Evolutionary conservation across 2,113 vertebrate genomes (phyloP).

Genomic region (Indicator indicator): DNA sequence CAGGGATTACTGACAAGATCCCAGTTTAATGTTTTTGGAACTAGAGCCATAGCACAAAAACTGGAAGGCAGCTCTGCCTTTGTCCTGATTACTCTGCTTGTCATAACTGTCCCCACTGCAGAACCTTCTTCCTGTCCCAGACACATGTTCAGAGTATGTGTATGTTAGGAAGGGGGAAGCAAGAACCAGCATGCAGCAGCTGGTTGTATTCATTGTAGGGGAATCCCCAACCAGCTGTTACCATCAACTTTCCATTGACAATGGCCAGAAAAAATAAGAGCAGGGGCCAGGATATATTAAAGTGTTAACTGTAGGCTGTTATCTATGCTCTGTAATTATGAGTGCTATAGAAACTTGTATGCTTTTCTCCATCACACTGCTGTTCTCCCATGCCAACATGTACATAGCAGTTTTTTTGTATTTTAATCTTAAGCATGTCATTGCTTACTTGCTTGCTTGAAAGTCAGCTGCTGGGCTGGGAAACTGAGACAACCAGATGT

Average conservation of each 20-base stretch:
- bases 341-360: constrained; percentile 20
- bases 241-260: background rate
- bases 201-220: background rate
- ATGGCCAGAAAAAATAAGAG: constrained; percentile 34
- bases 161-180: background rate
- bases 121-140: background rate
- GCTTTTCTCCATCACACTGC: background rate
- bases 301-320: constrained; percentile 33
- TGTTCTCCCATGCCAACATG: constrained; percentile 14
- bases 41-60: background rate
- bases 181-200: background rate
- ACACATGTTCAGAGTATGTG: background rate
- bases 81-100: background rate
- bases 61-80: background rate
- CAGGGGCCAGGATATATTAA: background rate
- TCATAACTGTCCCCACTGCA: background rate
- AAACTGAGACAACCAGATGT: constrained; percentile 58
- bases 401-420: background rate
- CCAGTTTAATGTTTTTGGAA: background rate
- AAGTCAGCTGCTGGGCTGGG: constrained; percentile 45
- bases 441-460: constrained; percentile 19
- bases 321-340: constrained; percentile 29
- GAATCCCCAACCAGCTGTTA: constrained; percentile 21
- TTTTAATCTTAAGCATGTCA: constrained; percentile 40
- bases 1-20: background rate